These are phyloP conservation scores for Peribatodes rhomboidaria DNA, from an alignment of 2,888 invertebrate species.

Conservation along the genomic window DNA sequence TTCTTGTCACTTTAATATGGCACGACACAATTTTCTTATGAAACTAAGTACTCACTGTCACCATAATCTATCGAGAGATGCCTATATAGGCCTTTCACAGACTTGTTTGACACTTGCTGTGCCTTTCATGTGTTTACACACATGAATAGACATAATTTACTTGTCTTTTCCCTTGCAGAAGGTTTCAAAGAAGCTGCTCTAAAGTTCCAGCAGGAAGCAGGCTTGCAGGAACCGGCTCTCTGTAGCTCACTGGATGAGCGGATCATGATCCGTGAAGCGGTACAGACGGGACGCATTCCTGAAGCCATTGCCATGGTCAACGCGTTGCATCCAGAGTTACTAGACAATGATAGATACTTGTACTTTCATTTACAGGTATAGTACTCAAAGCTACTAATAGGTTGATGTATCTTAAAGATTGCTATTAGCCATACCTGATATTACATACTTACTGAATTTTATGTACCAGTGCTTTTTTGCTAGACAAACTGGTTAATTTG, in stretches of 20 bases:
- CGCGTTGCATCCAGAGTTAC: conserved; percentile 96
- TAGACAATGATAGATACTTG: conserved; percentile 97
- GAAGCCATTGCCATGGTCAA: conserved; percentile 98
- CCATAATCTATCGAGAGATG: not conserved
- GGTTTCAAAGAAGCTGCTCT: conserved; percentile 99
- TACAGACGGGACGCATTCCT: conserved; percentile 96
- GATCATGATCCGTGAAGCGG: conserved; percentile 96
- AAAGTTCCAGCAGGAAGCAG: conserved; percentile 98
- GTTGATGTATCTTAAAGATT: no score
- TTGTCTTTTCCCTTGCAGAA: conserved; percentile 81
- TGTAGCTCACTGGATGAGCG: conserved; percentile 95
- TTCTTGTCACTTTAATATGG: no score
- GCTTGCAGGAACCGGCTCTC: conserved; percentile 85
- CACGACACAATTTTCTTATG: no score
- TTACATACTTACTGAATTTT: no score
- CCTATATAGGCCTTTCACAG: not conserved
- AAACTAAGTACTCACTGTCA: no score
- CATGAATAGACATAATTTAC: not conserved
- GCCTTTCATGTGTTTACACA: no score
- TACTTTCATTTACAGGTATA: conserved; percentile 97
- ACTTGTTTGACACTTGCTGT: no score
- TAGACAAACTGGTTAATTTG: no score
- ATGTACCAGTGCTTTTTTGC: no score
- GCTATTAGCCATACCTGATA: no score
- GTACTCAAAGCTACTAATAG: not conserved